A percentile compares a stretch with the other conserved stretches of the same genome.
Evolutionary conservation across 2,888 invertebrate genomes (phyloP).

Genomic region (Drosophila koepferae): DNA sequence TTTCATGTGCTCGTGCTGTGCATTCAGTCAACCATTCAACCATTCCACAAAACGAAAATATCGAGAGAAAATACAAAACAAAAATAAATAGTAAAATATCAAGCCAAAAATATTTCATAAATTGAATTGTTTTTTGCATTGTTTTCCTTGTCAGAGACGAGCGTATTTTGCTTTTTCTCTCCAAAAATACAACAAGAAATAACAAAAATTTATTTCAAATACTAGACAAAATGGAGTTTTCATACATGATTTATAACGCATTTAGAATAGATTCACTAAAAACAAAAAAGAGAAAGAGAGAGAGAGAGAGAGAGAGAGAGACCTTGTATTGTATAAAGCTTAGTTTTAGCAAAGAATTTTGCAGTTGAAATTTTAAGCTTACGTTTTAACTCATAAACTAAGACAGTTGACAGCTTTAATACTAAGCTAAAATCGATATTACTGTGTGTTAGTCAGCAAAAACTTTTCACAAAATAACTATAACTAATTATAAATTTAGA

Average conservation of each 20-base stretch:
- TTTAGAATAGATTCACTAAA: constrained; percentile 36
- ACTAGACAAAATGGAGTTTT: constrained; percentile 14
- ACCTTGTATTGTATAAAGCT: not conserved
- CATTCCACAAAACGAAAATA: constrained; percentile 27
- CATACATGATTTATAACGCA: constrained; percentile 62
- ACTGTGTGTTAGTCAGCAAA: too few relatives aligned
- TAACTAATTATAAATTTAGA: too few relatives aligned
- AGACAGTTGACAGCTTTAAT: not conserved
- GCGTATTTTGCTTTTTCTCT: constrained; percentile 18
- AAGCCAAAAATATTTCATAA: constrained; percentile 62
- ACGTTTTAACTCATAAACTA: not conserved
- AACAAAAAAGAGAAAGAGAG: not conserved
- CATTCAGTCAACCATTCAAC: constrained; percentile 39
- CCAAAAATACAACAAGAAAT: constrained; percentile 20
- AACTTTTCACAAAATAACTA: too few relatives aligned
- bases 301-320: not conserved
- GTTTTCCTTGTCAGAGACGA: constrained; percentile 38
- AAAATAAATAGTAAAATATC: constrained; percentile 8
- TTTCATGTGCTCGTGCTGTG: constrained; percentile 48
- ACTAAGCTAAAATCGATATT: not conserved
- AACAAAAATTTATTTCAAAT: constrained; percentile 39
- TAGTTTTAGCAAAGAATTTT: not conserved
- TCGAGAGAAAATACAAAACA: constrained; percentile 1
- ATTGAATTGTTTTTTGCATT: constrained; percentile 72
- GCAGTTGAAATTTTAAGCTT: not conserved